These are phyloP conservation scores for Oryzias woworae DNA, from an alignment of 2,113 vertebrate species.

Conservation along the genomic window DNA sequence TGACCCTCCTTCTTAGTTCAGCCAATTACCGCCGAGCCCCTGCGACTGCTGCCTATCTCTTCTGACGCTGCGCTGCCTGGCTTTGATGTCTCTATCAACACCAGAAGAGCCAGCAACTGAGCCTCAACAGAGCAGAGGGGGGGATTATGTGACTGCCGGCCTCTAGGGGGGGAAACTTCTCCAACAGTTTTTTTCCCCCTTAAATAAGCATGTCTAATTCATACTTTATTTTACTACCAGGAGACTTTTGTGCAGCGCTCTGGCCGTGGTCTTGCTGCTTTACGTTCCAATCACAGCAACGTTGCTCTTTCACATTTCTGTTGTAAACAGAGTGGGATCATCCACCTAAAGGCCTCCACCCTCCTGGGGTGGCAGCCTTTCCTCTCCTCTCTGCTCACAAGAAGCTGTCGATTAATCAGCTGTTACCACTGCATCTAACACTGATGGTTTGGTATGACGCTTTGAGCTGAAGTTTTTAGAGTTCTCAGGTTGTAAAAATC, in stretches of 20 bases:
- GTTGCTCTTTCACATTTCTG: slow-evolving; percentile 59
- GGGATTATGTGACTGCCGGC: slow-evolving; percentile 65
- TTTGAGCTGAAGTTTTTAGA: too few relatives aligned
- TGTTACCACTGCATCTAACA: slow-evolving; percentile 13
- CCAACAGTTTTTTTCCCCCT: slow-evolving; percentile 16
- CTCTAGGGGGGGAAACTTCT: slow-evolving; percentile 44
- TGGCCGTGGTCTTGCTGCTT: slow-evolving; percentile 50
- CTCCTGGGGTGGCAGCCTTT: slow-evolving; percentile 39
- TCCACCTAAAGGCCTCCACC: slow-evolving; percentile 38
- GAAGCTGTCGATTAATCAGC: slow-evolving; percentile 40
- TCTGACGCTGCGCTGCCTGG: slow-evolving; percentile 54
- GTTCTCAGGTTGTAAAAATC: not conserved
- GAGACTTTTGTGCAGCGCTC: slow-evolving; percentile 43
- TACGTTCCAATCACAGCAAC: slow-evolving; percentile 61
- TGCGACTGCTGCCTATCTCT: slow-evolving; percentile 59
- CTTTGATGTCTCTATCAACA: slow-evolving; percentile 77
- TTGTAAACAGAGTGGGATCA: slow-evolving; percentile 32
- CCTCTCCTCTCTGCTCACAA: slow-evolving; percentile 45
- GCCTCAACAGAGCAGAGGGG: slow-evolving; percentile 66
- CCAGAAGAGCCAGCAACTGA: slow-evolving; percentile 30
- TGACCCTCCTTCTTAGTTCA: slow-evolving; percentile 53
- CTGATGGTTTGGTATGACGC: slow-evolving; percentile 22
- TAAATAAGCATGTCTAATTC: slow-evolving; percentile 58
- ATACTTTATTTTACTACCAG: slow-evolving; percentile 68
- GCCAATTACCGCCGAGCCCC: slow-evolving; percentile 68